A percentile compares a stretch with the other conserved stretches of the same genome.
phyloP scores from a whole-genome alignment of 2,888 invertebrate genomes.

The Clepsis dumicolana region DNA sequence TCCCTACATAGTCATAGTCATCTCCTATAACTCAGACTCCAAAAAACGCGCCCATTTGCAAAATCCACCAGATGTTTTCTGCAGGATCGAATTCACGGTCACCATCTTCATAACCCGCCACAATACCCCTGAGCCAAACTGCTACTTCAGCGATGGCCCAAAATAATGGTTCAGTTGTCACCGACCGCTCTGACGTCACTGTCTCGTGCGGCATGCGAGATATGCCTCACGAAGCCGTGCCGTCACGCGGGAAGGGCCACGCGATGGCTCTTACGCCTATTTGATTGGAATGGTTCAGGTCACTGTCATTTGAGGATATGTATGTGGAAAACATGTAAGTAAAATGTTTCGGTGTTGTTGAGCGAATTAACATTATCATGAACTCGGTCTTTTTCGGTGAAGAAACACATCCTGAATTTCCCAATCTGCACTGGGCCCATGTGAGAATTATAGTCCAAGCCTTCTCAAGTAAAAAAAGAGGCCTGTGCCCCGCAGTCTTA shows the following conservation, averaged over 20 bases:
- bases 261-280: conserved; percentile 8
- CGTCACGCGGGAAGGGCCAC: conserved; percentile 17
- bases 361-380: no score
- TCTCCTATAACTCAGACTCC: no score
- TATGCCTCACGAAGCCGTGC: conserved; percentile 7
- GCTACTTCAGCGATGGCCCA: background rate
- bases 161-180: conserved; percentile 3
- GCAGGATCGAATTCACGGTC: background rate
- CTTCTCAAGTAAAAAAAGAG: no score
- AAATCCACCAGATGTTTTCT: background rate
- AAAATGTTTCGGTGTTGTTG: no score
- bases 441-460: no score
- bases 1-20: no score
- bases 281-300: background rate
- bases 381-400: no score
- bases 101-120: background rate
- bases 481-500: no score
- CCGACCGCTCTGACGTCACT: conserved; percentile 22
- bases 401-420: no score
- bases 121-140: background rate
- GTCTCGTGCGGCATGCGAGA: conserved; percentile 29
- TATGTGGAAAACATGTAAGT: no score
- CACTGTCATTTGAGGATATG: background rate
- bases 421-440: no score
- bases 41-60: no score